A percentile compares a stretch with the other conserved stretches of the same genome.
Conservation (phyloP, 2,888 invertebrate species). For the Xanthorhoe designata region DNA sequence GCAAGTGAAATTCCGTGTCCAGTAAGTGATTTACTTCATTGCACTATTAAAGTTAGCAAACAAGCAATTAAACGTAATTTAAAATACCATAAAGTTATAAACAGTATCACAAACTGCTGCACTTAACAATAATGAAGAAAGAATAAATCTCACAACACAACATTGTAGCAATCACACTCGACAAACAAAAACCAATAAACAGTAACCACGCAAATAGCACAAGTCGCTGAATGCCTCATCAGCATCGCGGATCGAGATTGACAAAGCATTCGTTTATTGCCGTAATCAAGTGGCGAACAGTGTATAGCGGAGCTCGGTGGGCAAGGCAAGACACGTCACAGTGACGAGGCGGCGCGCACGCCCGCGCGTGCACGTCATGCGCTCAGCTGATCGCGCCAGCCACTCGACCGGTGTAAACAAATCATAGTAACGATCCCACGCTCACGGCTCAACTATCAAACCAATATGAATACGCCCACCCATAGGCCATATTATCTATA, state of each 20-base stretch:
- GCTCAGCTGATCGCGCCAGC: conserved; percentile 75
- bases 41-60: conserved; percentile 13
- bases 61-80: conserved; percentile 9
- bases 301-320: conserved; percentile 31
- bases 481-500: conserved; percentile 49
- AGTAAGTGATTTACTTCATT: conserved; percentile 13
- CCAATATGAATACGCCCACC: conserved; percentile 46
- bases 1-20: conserved; percentile 5
- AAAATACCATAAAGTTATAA: conserved; percentile 16
- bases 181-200: conserved; percentile 10
- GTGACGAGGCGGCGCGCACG: conserved; percentile 58
- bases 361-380: conserved; percentile 61
- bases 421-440: conserved; percentile 81
- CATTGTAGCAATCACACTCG: conserved; percentile 19
- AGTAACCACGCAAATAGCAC: conserved; percentile 19
- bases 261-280: conserved; percentile 40
- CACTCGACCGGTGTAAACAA: conserved; percentile 75
- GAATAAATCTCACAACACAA: conserved; percentile 23
- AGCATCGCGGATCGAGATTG: conserved; percentile 42
- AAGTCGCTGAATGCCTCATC: conserved; percentile 28
- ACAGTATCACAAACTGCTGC: conserved; percentile 13
- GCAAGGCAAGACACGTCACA: conserved; percentile 54
- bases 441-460: conserved; percentile 46
- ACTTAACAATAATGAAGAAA: conserved; percentile 16
- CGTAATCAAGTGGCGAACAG: conserved; percentile 31